phyloP scores from a whole-genome alignment of 2,888 invertebrate genomes.

The Xiphydria camelus region DNA sequence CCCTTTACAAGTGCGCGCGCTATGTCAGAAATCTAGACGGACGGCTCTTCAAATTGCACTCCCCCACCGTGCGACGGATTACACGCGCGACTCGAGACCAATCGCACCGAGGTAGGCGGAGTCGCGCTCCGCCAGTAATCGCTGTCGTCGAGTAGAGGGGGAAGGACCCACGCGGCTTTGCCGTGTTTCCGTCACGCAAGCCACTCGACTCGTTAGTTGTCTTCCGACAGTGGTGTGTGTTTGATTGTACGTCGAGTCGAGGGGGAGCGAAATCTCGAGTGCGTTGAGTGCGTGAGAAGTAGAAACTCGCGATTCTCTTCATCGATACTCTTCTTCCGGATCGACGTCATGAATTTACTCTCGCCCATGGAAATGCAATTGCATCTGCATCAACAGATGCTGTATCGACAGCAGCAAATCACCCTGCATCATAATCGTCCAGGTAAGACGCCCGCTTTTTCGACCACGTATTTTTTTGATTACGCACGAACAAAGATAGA shows the following conservation, averaged over 20 bases:
- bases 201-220: not conserved
- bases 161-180: constrained; percentile 4
- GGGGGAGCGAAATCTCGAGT: not conserved
- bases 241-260: not conserved
- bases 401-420: constrained; percentile 35
- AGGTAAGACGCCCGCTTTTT: too few species aligned
- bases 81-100: not conserved
- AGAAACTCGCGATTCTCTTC: not conserved
- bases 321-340: not conserved
- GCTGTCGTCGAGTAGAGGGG: not conserved
- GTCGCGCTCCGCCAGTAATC: not conserved
- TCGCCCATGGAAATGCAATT: constrained; percentile 31
- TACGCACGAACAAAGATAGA: too few species aligned
- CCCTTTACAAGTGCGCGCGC: too few species aligned
- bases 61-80: too few species aligned
- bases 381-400: constrained; percentile 35
- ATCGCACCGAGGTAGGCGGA: not conserved
- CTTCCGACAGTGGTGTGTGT: not conserved
- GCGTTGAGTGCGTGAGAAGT: not conserved
- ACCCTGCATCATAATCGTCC: constrained; percentile 27
- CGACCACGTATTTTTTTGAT: too few species aligned
- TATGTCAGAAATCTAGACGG: too few species aligned
- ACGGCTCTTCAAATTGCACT: too few species aligned
- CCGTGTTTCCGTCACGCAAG: not conserved
- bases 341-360: constrained; percentile 32